Conservation (phyloP, 1,140 invertebrate genomes). For the Caenorhabditis briggsae region DNA sequence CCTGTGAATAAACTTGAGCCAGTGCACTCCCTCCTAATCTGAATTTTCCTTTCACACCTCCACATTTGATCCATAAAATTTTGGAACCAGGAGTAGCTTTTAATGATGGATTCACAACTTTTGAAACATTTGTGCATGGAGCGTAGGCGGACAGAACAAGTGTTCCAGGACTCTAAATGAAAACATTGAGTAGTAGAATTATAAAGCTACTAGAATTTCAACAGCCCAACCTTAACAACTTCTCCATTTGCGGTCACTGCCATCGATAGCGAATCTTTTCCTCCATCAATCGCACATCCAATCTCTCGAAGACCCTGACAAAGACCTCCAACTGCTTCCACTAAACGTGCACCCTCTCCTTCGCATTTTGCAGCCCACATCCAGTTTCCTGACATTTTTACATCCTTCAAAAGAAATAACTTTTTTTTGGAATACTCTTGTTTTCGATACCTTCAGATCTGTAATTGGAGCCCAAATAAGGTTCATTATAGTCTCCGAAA, state of each 20-base stretch:
- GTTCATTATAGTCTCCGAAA: slow-evolving; percentile 94
- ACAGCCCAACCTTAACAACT: slow-evolving; percentile 82
- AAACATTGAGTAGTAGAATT: no score
- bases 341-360: slow-evolving; percentile 89
- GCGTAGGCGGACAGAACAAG: slow-evolving; percentile 94
- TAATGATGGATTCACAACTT: slow-evolving; percentile 88
- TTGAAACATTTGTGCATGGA: slow-evolving; percentile 88
- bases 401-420: slow-evolving; percentile 81
- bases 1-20: slow-evolving; percentile 87
- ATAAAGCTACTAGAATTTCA: background rate
- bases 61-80: slow-evolving; percentile 43
- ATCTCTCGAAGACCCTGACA: slow-evolving; percentile 88
- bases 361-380: slow-evolving; percentile 97
- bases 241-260: slow-evolving; percentile 84
- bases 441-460: slow-evolving; percentile 82
- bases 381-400: slow-evolving; percentile 98
- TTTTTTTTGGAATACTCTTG: background rate
- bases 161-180: slow-evolving; percentile 84
- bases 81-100: slow-evolving; percentile 79
- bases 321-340: slow-evolving; percentile 89
- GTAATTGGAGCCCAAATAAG: slow-evolving; percentile 92
- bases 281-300: slow-evolving; percentile 93
- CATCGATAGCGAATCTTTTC: slow-evolving; percentile 98
- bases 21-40: slow-evolving; percentile 91
- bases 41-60: slow-evolving; percentile 80